phyloP scores from a whole-genome alignment of 2,797 vertebrate species.

The Pangasius krempfi region DNA sequence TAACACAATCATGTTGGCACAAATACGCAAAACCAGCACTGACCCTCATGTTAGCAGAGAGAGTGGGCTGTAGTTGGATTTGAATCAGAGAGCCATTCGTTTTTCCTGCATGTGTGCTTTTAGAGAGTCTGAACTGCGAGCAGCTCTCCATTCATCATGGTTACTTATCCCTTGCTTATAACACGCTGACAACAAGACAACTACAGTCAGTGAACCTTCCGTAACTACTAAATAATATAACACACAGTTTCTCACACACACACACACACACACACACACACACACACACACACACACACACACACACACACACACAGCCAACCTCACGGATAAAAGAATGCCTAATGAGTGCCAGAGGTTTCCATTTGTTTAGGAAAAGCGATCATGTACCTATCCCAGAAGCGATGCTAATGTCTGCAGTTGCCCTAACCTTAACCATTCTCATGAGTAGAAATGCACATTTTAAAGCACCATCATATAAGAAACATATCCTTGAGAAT shows the following conservation, averaged over 20 bases:
- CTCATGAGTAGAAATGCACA: background rate
- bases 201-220: constrained; percentile 8
- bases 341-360: background rate
- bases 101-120: constrained; percentile 40
- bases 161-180: constrained; percentile 49
- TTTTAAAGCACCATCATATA: background rate
- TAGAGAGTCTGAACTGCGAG: constrained; percentile 40
- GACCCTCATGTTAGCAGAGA: constrained; percentile 54
- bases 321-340: background rate
- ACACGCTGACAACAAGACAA: constrained; percentile 20
- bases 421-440: background rate
- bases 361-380: background rate
- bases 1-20: constrained; percentile 14
- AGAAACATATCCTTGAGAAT: background rate
- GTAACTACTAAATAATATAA: constrained; percentile 18
- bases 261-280: background rate
- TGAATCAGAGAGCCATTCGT: constrained; percentile 35
- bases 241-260: background rate
- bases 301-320: background rate
- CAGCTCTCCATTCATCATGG: constrained; percentile 56
- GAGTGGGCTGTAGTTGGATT: constrained; percentile 32
- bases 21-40: constrained; percentile 14
- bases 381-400: background rate
- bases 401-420: background rate
- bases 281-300: background rate